Percentiles rank a stretch among this genome's conserved stretches.
Evolutionary conservation across 2,888 invertebrate species (phyloP).

Genomic region (Eulithis testata): DNA sequence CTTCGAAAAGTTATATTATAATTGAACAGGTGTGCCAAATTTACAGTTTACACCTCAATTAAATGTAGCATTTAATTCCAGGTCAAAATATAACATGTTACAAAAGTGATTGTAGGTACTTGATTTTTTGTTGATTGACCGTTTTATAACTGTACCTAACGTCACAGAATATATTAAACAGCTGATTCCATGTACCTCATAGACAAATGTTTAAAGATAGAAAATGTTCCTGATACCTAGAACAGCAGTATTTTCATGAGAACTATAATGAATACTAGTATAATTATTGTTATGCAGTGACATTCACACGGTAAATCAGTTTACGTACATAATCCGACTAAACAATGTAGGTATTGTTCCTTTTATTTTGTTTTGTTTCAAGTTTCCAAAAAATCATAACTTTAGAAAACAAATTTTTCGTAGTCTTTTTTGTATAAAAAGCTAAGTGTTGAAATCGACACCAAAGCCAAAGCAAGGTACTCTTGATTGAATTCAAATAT

Average conservation of each 20-base stretch:
- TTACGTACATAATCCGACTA: slow-evolving; percentile 6
- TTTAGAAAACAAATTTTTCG: not conserved
- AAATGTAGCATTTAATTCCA: slow-evolving; percentile 42
- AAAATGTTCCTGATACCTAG: not conserved
- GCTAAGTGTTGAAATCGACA: not conserved
- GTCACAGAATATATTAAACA: not conserved
- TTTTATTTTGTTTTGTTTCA: slow-evolving; percentile 13
- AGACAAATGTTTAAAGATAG: no score
- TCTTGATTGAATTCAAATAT: no score
- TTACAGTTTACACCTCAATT: slow-evolving; percentile 36
- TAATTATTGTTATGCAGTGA: slow-evolving; percentile 11
- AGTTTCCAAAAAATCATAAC: slow-evolving; percentile 2
- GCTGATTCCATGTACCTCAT: not conserved
- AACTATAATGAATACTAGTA: slow-evolving; percentile 3
- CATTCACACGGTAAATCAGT: slow-evolving; percentile 23
- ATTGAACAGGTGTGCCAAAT: slow-evolving; percentile 43
- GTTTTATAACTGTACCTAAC: slow-evolving; percentile 1
- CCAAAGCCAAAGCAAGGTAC: no score
- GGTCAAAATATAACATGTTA: slow-evolving; percentile 22
- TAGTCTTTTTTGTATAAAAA: no score
- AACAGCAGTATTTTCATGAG: slow-evolving; percentile 14
- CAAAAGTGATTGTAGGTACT: not conserved
- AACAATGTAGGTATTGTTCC: slow-evolving; percentile 21
- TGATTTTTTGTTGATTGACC: not conserved
- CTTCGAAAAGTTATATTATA: not conserved